phyloP scores from a whole-genome alignment of 2,113 vertebrate species.

The Oncorhynchus mykiss region DNA sequence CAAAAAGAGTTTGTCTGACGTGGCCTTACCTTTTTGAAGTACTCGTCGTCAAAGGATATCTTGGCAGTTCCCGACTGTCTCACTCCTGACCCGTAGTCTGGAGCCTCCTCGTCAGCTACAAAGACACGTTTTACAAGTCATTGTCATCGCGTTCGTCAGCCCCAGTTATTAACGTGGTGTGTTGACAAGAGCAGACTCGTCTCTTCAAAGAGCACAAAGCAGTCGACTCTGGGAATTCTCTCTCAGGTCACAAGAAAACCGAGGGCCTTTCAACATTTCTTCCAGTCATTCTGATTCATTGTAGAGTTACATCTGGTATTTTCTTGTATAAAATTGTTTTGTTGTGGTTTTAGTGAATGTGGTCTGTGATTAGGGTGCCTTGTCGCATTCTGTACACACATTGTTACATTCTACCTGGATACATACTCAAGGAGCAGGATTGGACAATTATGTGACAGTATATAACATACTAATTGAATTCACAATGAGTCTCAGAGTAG shows the following conservation, averaged over 20 bases:
- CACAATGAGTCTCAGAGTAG: neutral
- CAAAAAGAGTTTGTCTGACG: constrained; percentile 7
- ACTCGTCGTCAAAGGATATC: constrained; percentile 97
- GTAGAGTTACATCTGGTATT: neutral
- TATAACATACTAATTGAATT: neutral
- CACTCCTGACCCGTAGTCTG: constrained; percentile 97
- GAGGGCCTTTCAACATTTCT: neutral
- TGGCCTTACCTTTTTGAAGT: constrained; percentile 86
- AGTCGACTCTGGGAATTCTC: constrained; percentile 18
- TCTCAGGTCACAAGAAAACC: neutral
- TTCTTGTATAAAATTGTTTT: neutral
- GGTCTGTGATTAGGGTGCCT: neutral
- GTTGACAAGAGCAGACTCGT: constrained; percentile 17
- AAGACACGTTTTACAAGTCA: constrained; percentile 18
- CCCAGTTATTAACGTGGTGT: constrained; percentile 20
- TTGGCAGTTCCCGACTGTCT: constrained; percentile 97
- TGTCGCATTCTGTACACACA: neutral
- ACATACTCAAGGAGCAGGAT: neutral
- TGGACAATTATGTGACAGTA: neutral
- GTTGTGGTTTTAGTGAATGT: neutral
- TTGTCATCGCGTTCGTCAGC: constrained; percentile 29
- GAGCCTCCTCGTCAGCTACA: constrained; percentile 95
- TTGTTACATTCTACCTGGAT: neutral
- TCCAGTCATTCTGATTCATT: constrained; percentile 8
- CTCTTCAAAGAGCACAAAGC: constrained; percentile 31